phyloP scores from a whole-genome alignment of 2,888 invertebrate species.

The Nomada hirtipes region DNA sequence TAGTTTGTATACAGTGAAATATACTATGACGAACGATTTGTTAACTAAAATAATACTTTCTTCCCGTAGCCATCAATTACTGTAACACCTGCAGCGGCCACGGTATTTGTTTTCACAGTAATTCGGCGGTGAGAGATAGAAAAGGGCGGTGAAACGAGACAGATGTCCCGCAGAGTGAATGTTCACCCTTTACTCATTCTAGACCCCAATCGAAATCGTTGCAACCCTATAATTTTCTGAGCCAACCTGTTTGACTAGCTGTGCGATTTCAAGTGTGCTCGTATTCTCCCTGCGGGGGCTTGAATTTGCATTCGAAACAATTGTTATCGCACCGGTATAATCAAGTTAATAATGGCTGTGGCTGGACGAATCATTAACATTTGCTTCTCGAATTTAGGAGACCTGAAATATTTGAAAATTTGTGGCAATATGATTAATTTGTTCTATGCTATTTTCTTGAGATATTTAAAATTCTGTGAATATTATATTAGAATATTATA shows the following conservation, averaged over 20 bases:
- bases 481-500: no score
- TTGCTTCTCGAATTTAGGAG: no score
- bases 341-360: no score
- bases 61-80: neutral
- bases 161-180: slow-evolving; percentile 52
- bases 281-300: neutral
- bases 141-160: slow-evolving; percentile 46
- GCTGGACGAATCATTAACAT: no score
- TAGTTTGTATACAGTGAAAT: no score
- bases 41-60: no score
- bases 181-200: slow-evolving; percentile 7
- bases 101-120: neutral
- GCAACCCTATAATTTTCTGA: slow-evolving; percentile 32
- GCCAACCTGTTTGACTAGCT: slow-evolving; percentile 7
- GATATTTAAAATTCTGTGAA: no score
- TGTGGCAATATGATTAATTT: no score
- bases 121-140: slow-evolving; percentile 4
- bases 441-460: no score
- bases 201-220: neutral
- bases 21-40: no score
- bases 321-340: no score
- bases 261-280: neutral
- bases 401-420: no score
- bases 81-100: slow-evolving; percentile 16
- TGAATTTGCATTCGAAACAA: neutral